Conservation (phyloP, 1,140 invertebrate species). For the Cotesia glomerata region DNA sequence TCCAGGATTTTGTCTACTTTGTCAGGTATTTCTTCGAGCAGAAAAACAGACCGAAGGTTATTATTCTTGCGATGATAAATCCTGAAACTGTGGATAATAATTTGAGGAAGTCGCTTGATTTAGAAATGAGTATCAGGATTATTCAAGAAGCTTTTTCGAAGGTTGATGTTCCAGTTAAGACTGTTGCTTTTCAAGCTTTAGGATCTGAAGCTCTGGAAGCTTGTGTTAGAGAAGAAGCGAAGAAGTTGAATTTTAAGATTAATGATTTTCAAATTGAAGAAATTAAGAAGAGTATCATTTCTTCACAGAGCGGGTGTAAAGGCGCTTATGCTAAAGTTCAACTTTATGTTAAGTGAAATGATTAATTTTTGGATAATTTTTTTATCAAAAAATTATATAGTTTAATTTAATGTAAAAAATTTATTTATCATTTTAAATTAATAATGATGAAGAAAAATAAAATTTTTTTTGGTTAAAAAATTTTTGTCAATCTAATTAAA, state of each 20-base stretch:
- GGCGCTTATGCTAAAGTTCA: slow-evolving; percentile 55
- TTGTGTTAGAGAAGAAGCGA: slow-evolving; percentile 49
- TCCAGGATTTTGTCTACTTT: slow-evolving; percentile 36
- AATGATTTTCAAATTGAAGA: slow-evolving; percentile 36
- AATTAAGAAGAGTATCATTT: slow-evolving; percentile 40
- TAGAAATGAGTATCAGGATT: slow-evolving; percentile 31
- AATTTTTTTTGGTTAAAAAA: no score
- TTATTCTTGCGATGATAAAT: slow-evolving; percentile 50
- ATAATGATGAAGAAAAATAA: no score
- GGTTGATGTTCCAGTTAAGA: slow-evolving; percentile 30
- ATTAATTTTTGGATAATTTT: no score
- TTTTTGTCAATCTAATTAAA: no score
- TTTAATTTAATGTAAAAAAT: no score
- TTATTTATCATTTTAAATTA: no score
- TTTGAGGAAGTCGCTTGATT: slow-evolving; percentile 37
- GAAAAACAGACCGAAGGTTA: slow-evolving; percentile 38
- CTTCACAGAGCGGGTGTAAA: slow-evolving; percentile 52
- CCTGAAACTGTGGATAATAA: slow-evolving; percentile 39
- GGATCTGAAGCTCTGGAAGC: slow-evolving; percentile 35
- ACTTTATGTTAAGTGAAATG: slow-evolving; percentile 23
- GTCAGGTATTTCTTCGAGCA: slow-evolving; percentile 27
- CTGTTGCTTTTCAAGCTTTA: slow-evolving; percentile 43
- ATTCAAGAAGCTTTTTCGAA: slow-evolving; percentile 37
- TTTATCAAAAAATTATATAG: no score
- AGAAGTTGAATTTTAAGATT: slow-evolving; percentile 35